Conservation (phyloP, 2,888 invertebrate genomes). For the Notodonta ziczac region DNA sequence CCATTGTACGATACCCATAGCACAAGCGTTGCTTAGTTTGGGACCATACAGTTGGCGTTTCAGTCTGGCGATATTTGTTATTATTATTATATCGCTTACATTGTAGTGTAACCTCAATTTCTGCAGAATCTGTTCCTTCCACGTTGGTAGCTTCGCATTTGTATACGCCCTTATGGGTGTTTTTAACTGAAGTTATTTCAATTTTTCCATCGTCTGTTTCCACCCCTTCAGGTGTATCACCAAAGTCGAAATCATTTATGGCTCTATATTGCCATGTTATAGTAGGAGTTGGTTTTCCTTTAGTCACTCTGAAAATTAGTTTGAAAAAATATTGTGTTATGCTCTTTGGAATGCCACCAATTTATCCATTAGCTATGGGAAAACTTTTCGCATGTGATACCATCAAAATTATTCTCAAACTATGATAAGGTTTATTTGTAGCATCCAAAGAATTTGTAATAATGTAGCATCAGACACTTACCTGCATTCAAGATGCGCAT, state of each 20-base stretch:
- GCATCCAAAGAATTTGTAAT: too few species aligned
- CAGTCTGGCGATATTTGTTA: too few species aligned
- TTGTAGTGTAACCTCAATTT: slow-evolving; percentile 55
- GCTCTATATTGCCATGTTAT: slow-evolving; percentile 61
- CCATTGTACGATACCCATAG: too few species aligned
- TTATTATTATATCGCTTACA: slow-evolving; percentile 49
- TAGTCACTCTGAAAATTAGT: slow-evolving; percentile 48
- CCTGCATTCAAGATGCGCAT: slow-evolving; percentile 59
- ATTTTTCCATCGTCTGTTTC: slow-evolving; percentile 37
- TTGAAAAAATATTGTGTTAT: not conserved
- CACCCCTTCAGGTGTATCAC: slow-evolving; percentile 50
- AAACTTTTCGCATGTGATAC: not conserved
- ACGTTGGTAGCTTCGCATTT: slow-evolving; percentile 61
- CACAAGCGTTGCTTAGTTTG: too few species aligned
- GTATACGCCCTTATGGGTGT: slow-evolving; percentile 57
- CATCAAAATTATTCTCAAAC: too few species aligned
- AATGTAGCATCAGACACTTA: slow-evolving; percentile 25
- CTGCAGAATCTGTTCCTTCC: slow-evolving; percentile 49
- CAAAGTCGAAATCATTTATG: slow-evolving; percentile 39
- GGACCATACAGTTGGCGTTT: too few species aligned
- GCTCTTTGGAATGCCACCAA: not conserved
- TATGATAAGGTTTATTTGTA: too few species aligned
- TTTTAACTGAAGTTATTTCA: slow-evolving; percentile 48
- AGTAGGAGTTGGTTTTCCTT: slow-evolving; percentile 63
- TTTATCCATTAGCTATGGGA: not conserved